Base-by-base conservation (phyloP, 1,140 invertebrate genomes). In the Meloidogyne chitwoodi region DNA sequence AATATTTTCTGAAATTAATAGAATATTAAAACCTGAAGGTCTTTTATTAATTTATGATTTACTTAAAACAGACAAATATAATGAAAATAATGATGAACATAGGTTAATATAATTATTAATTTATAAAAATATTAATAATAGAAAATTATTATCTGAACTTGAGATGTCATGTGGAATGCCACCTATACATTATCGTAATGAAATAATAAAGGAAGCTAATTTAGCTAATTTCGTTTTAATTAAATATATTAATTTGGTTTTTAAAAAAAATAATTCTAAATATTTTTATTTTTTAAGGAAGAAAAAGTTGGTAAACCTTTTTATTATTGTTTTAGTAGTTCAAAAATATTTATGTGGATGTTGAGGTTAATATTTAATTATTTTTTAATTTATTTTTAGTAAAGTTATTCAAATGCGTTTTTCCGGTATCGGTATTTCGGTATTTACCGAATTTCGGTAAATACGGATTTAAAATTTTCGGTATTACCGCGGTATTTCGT, bases 121-220 rank as follows among this genome's bases (percentile, higher is more conserved):
- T 67, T 67, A 22, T 6, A 5, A 6, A 67, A 65, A 31, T 16
- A n/a, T 72, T 48, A 16, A 34, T 83, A 80, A 31, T 27, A 84
- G 79, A n/a, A 79, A 82, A 82, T 74, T 83, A 14, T 66, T 86
- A 10, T 68, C 80, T 44, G 83, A 79, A n/a, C 71, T 86, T 10
- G 84, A 87, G 67, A 86, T 80, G 66, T 84, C 80, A 1, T 86
- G 85, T 77, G 85, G 85, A 76, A 86, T 86, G 85, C 85, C 85
- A 2, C 70, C 80, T 31, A 64, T 86, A 3, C 85, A 86, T 68
- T 78, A 76, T 5, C 74, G 83, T 65, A 19, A 56, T 34, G 85
- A 86, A 73, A 80, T 87, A 80, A 70, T 86, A 19, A 56, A 79
- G 62, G 44, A 68, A 22, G 80, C 82, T 10, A 62, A 68, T 29